Percentiles rank a stretch among this genome's conserved stretches.
Evolutionary conservation across 35 echinoderm and acorn worm species (phyloP).

Genomic region (Apostichopus japonicus): DNA sequence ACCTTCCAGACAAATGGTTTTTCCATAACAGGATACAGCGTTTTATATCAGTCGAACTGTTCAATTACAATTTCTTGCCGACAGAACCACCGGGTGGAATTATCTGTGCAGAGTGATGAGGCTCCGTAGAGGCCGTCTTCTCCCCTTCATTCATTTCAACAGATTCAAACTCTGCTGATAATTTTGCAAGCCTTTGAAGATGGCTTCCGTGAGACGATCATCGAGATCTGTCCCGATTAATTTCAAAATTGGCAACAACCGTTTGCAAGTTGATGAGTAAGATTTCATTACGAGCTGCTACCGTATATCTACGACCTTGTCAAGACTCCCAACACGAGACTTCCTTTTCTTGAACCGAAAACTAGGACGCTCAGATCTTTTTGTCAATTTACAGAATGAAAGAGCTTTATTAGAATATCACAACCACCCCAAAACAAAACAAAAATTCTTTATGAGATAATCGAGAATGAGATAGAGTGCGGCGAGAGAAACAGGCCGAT

Average conservation of each 20-base stretch:
- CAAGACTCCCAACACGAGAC: too few species aligned
- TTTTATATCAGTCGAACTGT: not conserved
- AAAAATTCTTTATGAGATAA: not conserved
- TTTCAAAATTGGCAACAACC: slow-evolving; percentile 23
- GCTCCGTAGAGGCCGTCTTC: slow-evolving; percentile 18
- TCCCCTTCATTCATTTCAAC: slow-evolving; percentile 9
- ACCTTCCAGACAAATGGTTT: not conserved
- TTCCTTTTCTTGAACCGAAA: not conserved
- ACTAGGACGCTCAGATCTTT: not conserved
- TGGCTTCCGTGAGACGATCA: not conserved
- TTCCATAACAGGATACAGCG: not conserved
- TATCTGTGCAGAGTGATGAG: slow-evolving; percentile 31
- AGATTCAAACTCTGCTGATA: slow-evolving; percentile 24
- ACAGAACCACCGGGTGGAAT: slow-evolving; percentile 2
- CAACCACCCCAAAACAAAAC: not conserved
- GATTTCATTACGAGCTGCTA: not conserved
- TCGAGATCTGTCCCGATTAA: not conserved
- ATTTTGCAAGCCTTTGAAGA: not conserved
- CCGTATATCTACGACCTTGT: not conserved
- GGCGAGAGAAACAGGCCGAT: not conserved
- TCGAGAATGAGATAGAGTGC: not conserved
- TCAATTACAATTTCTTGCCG: not conserved
- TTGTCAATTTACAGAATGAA: not conserved
- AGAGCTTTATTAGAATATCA: not conserved
- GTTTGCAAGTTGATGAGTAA: not conserved